Evolutionary conservation across 2,113 vertebrate genomes (phyloP).

Genomic region (Pyxicephalus adspersus): DNA sequence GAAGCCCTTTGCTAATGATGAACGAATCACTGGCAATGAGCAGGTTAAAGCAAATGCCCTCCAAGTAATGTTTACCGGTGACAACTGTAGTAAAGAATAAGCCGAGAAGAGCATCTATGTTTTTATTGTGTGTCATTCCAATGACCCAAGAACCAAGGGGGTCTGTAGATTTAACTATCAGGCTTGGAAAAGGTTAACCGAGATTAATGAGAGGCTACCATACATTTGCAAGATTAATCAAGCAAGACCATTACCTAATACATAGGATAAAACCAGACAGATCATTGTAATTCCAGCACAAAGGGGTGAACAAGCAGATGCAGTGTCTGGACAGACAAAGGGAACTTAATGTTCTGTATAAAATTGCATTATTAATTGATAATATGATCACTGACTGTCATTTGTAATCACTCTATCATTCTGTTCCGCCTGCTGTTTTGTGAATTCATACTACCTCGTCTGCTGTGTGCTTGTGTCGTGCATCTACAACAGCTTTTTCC

Average conservation of each 20-base stretch:
- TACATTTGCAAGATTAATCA: conserved; percentile 35
- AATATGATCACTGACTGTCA: conserved; percentile 22
- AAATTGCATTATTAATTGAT: conserved; percentile 32
- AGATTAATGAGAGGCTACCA: conserved; percentile 39
- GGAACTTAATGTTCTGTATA: conserved; percentile 14
- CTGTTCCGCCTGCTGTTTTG: not conserved
- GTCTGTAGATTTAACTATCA: conserved; percentile 8
- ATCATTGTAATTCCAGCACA: conserved; percentile 31
- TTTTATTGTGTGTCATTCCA: not conserved
- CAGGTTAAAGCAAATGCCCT: conserved; percentile 24
- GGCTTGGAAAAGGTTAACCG: conserved; percentile 17
- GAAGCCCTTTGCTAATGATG: conserved; percentile 14
- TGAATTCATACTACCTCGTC: not conserved
- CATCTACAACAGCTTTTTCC: not conserved
- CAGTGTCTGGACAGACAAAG: conserved; percentile 21
- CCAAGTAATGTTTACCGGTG: conserved; percentile 18
- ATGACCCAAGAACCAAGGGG: conserved; percentile 5
- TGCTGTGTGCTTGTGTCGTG: not conserved
- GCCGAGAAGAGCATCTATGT: conserved; percentile 13
- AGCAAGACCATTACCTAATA: conserved; percentile 42
- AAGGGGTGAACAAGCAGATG: conserved; percentile 20
- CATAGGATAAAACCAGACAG: conserved; percentile 40
- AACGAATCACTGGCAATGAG: not conserved
- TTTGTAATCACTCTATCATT: not conserved
- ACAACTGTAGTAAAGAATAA: conserved; percentile 14